phyloP scores from a whole-genome alignment of 2,797 vertebrate species.

The Tragopan temminckii region DNA sequence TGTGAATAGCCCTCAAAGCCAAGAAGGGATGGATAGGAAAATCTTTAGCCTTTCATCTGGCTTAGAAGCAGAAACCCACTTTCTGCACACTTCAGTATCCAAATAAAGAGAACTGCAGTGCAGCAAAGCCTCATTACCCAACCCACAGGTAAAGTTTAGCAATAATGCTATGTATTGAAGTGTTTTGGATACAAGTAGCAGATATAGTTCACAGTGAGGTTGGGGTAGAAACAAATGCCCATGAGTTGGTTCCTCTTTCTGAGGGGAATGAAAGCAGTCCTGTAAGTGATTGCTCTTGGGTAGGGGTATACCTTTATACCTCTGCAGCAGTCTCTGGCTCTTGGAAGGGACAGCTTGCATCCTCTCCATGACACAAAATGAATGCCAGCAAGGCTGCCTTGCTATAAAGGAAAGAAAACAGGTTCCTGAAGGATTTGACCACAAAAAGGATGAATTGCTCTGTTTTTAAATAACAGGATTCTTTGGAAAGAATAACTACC shows the following conservation, averaged over 20 bases:
- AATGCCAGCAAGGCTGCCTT: neutral
- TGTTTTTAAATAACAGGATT: neutral
- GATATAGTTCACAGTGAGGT: neutral
- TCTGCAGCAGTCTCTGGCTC: neutral
- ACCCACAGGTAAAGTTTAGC: neutral
- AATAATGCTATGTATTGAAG: neutral
- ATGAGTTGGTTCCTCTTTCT: rapidly evolving
- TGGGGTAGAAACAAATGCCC: neutral
- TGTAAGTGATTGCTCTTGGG: neutral
- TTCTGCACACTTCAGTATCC: neutral
- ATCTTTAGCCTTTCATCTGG: neutral
- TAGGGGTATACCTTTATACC: neutral
- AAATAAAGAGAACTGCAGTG: neutral
- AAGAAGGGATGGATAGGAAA: neutral
- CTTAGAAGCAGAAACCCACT: neutral
- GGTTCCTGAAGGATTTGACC: neutral
- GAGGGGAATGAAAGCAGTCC: neutral
- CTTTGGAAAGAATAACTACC: neutral
- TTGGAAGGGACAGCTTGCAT: neutral
- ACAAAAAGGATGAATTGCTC: neutral
- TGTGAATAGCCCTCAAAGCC: neutral
- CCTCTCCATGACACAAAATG: neutral
- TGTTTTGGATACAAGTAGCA: neutral
- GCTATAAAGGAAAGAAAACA: neutral
- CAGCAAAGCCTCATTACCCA: neutral